phyloP scores from a whole-genome alignment of 2,888 invertebrate species.

The Ditula angustiorana region DNA sequence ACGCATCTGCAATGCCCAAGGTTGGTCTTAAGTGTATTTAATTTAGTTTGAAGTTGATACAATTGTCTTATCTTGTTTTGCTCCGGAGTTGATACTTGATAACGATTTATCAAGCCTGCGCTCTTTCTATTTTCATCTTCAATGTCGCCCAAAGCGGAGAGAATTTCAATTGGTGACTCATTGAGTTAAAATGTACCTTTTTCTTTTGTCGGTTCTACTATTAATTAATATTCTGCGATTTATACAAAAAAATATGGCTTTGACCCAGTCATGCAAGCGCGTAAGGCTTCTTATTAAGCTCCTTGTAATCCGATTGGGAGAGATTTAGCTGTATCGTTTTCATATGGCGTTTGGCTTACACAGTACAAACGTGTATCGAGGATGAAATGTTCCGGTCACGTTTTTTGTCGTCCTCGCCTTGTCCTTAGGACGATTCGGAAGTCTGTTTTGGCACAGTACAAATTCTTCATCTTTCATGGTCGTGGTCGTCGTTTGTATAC shows the following conservation, averaged over 20 bases:
- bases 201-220: background rate
- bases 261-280: slow-evolving; percentile 59
- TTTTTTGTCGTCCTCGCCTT: slow-evolving; percentile 30
- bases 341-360: slow-evolving; percentile 16
- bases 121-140: slow-evolving; percentile 18
- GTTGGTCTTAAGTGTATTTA: slow-evolving; percentile 14
- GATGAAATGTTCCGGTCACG: slow-evolving; percentile 31
- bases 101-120: slow-evolving; percentile 2
- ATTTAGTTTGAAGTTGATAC: slow-evolving; percentile 15
- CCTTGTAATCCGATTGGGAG: slow-evolving; percentile 65
- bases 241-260: slow-evolving; percentile 54
- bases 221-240: background rate
- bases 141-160: background rate
- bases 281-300: slow-evolving; percentile 59
- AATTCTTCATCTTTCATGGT: slow-evolving; percentile 18
- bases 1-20: slow-evolving; percentile 26
- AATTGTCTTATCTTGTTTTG: slow-evolving; percentile 13
- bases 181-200: background rate
- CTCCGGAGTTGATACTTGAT: slow-evolving; percentile 10
- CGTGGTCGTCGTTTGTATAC: slow-evolving; percentile 50
- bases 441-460: slow-evolving; percentile 22
- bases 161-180: slow-evolving; percentile 1
- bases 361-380: slow-evolving; percentile 15
- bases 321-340: slow-evolving; percentile 48
- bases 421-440: slow-evolving; percentile 17